Evolutionary conservation across 2,797 vertebrate genomes (phyloP).

Genomic region (Hoplostethus mediterraneus): DNA sequence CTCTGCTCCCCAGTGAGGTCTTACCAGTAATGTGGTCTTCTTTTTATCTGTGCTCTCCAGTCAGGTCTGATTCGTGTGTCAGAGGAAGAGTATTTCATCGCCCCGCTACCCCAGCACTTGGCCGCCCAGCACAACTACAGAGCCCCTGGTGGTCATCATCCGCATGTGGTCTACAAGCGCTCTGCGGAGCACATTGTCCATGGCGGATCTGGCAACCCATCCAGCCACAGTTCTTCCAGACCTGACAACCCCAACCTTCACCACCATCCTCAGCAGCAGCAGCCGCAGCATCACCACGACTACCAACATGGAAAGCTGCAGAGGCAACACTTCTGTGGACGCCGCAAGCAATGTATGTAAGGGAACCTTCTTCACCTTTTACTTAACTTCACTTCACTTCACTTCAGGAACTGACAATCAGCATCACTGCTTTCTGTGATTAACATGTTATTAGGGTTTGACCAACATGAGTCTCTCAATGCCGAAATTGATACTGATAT

Average conservation of each 20-base stretch:
- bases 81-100: conserved; percentile 92
- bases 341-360: conserved; percentile 99
- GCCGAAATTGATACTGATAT: no score
- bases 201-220: conserved; percentile 35
- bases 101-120: conserved; percentile 91
- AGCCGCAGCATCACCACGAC: conserved; percentile 66
- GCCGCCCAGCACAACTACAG: conserved; percentile 91
- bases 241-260: conserved; percentile 39
- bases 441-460: background rate
- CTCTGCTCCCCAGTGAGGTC: conserved; percentile 13
- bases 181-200: conserved; percentile 89
- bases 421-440: background rate
- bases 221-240: conserved; percentile 36
- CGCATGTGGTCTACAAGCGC: conserved; percentile 95
- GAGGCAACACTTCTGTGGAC: conserved; percentile 97
- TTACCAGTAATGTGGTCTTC: no score
- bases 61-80: conserved; percentile 93
- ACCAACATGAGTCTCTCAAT: no score
- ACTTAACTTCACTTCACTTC: background rate
- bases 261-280: conserved; percentile 32
- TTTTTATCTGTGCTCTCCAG: conserved; percentile 76
- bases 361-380: conserved; percentile 85
- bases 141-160: conserved; percentile 88
- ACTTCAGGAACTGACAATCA: background rate
- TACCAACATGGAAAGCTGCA: conserved; percentile 82